Percentiles rank a stretch among this genome's conserved stretches.
Evolutionary conservation across 2,888 invertebrate genomes (phyloP).

Genomic region (Eristalinus aeneus): DNA sequence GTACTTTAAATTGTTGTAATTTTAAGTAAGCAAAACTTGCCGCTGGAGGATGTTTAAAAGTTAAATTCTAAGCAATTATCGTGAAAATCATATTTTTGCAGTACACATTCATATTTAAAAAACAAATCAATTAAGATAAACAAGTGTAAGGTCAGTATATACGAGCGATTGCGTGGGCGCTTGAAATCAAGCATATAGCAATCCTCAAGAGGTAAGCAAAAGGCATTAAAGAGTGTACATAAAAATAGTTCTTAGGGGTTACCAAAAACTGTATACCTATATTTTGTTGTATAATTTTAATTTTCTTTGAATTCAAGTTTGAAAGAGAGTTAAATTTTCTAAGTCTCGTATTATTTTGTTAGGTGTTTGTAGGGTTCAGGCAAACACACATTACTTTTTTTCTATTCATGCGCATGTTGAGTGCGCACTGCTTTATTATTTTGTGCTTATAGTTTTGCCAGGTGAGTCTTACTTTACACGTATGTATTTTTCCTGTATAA

Average conservation of each 20-base stretch:
- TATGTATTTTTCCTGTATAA: neutral
- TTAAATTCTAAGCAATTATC: neutral
- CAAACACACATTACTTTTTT: neutral
- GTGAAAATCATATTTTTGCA: neutral
- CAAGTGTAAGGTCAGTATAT: neutral
- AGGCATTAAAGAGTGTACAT: neutral
- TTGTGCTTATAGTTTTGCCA: neutral
- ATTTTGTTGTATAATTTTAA: neutral
- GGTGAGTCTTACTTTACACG: neutral
- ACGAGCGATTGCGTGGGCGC: neutral
- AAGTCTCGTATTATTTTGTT: neutral
- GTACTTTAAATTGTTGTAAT: too few relatives aligned
- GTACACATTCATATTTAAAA: neutral
- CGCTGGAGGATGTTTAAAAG: neutral
- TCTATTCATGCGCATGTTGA: neutral
- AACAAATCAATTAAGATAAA: neutral
- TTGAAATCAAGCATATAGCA: neutral
- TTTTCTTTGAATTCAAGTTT: neutral
- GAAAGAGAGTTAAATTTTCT: neutral
- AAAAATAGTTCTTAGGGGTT: neutral
- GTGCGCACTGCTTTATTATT: neutral
- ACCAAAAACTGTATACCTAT: neutral
- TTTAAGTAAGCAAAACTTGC: neutral
- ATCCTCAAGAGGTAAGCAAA: neutral
- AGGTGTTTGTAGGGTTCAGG: neutral